A percentile compares a stretch with the other conserved stretches of the same genome.
Conservation (phyloP, 1,140 invertebrate genomes). For the Streblospio benedicti region DNA sequence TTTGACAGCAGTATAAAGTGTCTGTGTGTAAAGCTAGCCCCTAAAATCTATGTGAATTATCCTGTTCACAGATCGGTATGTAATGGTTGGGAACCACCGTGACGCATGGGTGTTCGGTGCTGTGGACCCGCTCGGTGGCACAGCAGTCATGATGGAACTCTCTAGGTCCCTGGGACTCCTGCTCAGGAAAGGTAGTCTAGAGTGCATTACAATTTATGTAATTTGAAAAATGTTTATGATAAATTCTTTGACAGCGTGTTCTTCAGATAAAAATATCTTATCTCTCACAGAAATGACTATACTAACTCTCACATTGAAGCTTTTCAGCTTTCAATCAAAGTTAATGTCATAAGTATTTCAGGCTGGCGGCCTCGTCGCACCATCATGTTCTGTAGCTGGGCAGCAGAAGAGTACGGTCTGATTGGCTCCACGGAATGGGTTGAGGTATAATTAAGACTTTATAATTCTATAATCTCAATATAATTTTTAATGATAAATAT, state of each 20-base stretch:
- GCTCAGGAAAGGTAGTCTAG: slow-evolving; percentile 29
- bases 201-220: background rate
- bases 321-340: too few relatives aligned
- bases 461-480: slow-evolving; percentile 16
- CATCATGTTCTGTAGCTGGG: slow-evolving; percentile 51
- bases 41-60: too few relatives aligned
- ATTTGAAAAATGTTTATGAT: background rate
- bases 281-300: too few relatives aligned
- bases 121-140: slow-evolving; percentile 52
- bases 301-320: too few relatives aligned
- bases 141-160: slow-evolving; percentile 53
- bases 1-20: slow-evolving; percentile 41
- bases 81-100: slow-evolving; percentile 56
- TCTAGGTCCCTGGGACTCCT: slow-evolving; percentile 46
- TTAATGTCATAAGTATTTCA: too few relatives aligned
- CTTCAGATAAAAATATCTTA: too few relatives aligned
- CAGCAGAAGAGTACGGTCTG: slow-evolving; percentile 50
- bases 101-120: slow-evolving; percentile 56
- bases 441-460: too few relatives aligned
- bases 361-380: slow-evolving; percentile 47
- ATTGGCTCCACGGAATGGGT: slow-evolving; percentile 50
- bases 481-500: background rate
- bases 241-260: background rate
- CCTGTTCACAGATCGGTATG: slow-evolving; percentile 46
- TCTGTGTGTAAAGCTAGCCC: slow-evolving; percentile 37